phyloP scores from a whole-genome alignment of 2,797 vertebrate species.

The Bufotes viridis region DNA sequence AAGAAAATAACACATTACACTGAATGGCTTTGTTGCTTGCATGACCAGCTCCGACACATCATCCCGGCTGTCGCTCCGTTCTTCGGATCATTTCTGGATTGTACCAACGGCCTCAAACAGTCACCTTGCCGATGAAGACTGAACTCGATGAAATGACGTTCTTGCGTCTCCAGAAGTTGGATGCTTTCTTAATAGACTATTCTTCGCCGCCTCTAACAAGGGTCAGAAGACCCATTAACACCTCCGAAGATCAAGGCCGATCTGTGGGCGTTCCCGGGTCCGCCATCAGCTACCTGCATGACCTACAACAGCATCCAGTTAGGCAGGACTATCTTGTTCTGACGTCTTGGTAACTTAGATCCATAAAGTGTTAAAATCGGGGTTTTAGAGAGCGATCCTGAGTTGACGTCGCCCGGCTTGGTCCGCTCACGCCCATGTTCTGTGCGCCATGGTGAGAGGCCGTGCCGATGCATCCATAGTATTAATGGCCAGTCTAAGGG shows the following conservation, averaged over 20 bases:
- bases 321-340: neutral
- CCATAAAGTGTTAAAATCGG: neutral
- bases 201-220: conserved; percentile 22
- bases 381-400: neutral
- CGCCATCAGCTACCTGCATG: neutral
- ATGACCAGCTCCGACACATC: conserved; percentile 10
- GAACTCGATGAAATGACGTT: conserved; percentile 52
- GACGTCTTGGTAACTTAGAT: neutral
- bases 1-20: conserved; percentile 27
- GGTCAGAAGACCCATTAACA: conserved; percentile 19
- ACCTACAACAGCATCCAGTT: neutral
- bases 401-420: neutral
- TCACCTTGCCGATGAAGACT: conserved; percentile 60
- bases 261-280: neutral
- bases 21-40: conserved; percentile 52
- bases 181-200: neutral
- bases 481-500: neutral
- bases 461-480: neutral
- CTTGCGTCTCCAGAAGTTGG: neutral
- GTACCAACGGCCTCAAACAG: conserved; percentile 65
- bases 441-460: neutral
- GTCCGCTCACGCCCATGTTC: neutral
- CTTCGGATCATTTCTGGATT: conserved; percentile 33
- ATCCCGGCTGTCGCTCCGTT: neutral
- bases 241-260: neutral